A percentile compares a stretch with the other conserved stretches of the same genome.
Conservation (phyloP, 2,888 invertebrate genomes). For the Tromatobia lineatoria region DNA sequence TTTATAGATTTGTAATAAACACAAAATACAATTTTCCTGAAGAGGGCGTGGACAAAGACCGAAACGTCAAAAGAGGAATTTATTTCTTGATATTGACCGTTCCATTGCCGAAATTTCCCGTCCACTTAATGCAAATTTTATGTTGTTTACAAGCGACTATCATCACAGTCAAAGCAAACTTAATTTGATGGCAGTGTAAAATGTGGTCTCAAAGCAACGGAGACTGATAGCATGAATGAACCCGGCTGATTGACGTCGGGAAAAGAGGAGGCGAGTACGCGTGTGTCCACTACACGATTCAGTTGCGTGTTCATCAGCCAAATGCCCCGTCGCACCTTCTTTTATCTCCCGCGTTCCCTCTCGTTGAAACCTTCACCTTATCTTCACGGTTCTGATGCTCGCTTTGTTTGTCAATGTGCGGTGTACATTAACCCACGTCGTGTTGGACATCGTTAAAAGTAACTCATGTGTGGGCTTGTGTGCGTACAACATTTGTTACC, state of each 20-base stretch:
- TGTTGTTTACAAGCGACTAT: background rate
- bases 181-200: background rate
- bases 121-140: background rate
- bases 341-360: constrained; percentile 16
- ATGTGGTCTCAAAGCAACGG: background rate
- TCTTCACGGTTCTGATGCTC: constrained; percentile 28
- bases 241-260: constrained; percentile 21
- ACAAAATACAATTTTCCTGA: too few relatives aligned
- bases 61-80: too few relatives aligned
- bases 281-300: background rate
- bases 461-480: background rate
- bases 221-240: constrained; percentile 30
- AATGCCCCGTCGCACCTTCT: constrained; percentile 20
- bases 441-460: constrained; percentile 7
- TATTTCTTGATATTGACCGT: too few relatives aligned
- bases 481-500: constrained; percentile 13
- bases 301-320: constrained; percentile 14
- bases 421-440: constrained; percentile 40
- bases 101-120: too few relatives aligned
- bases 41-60: too few relatives aligned
- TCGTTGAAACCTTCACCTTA: constrained; percentile 61
- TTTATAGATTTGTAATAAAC: too few relatives aligned
- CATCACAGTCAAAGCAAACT: background rate
- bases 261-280: background rate
- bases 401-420: constrained; percentile 56